These are phyloP conservation scores for Porites lobata DNA, from an alignment of 92 coral and sea anemone species.

Conservation along the genomic window DNA sequence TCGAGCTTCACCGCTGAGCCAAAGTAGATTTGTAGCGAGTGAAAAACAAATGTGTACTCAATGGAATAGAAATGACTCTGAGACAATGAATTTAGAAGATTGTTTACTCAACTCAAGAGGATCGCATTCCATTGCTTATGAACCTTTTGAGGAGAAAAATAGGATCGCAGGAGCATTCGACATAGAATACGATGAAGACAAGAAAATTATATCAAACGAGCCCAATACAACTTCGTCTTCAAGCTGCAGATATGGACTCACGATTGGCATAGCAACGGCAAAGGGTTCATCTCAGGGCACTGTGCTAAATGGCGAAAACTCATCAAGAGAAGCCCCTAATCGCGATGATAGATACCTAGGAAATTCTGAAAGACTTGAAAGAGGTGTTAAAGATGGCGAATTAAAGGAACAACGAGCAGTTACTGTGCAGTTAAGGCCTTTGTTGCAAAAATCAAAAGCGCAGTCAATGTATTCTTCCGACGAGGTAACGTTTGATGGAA, in stretches of 20 bases:
- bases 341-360: not conserved
- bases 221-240: not conserved
- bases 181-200: conserved; percentile 10
- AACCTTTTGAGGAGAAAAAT: conserved; percentile 28
- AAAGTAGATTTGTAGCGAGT: conserved; percentile 24
- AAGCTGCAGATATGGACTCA: conserved; percentile 33
- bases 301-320: not conserved
- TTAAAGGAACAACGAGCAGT: conserved; percentile 13
- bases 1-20: conserved; percentile 15
- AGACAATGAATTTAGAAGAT: conserved; percentile 20
- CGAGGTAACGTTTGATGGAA: conserved; percentile 30
- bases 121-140: conserved; percentile 19
- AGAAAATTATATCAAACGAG: not conserved
- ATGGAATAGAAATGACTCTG: conserved; percentile 29
- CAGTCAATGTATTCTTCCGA: conserved; percentile 37
- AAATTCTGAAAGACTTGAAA: conserved; percentile 21
- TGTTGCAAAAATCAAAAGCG: conserved; percentile 36
- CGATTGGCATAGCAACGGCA: conserved; percentile 51
- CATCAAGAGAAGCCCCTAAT: not conserved
- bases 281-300: conserved; percentile 13
- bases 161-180: conserved; percentile 16
- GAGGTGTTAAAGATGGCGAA: not conserved
- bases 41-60: conserved; percentile 43
- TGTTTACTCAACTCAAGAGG: conserved; percentile 36
- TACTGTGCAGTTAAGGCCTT: conserved; percentile 18